These are phyloP conservation scores for Ditula angustiorana DNA, from an alignment of 2,888 invertebrate genomes.

Conservation along the genomic window DNA sequence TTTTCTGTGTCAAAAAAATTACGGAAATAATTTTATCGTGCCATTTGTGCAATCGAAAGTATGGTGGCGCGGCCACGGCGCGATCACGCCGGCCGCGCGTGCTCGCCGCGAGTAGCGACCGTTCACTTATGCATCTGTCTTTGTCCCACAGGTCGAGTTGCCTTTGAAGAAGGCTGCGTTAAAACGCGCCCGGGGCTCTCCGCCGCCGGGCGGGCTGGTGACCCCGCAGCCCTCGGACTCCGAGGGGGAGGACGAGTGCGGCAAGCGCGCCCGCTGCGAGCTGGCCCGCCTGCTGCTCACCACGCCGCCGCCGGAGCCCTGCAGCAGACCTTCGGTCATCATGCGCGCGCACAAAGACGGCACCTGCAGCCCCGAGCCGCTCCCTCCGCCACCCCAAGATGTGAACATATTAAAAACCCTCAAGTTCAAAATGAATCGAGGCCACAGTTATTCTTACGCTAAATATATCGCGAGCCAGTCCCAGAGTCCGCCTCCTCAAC, in stretches of 20 bases:
- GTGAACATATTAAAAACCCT: constrained; percentile 88
- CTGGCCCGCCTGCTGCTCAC: constrained; percentile 82
- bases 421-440: constrained; percentile 90
- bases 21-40: constrained; percentile 44
- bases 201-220: constrained; percentile 77
- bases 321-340: constrained; percentile 90
- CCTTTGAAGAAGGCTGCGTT: constrained; percentile 74
- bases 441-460: constrained; percentile 86
- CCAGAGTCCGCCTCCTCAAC: constrained; percentile 55
- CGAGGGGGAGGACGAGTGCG: constrained; percentile 88
- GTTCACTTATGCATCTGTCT: constrained; percentile 74
- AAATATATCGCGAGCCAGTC: constrained; percentile 83
- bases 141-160: constrained; percentile 78
- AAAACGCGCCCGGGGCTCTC: constrained; percentile 69
- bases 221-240: constrained; percentile 96
- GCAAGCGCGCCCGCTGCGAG: constrained; percentile 79
- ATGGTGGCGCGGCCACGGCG: constrained; percentile 58
- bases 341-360: constrained; percentile 94
- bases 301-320: constrained; percentile 84
- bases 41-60: constrained; percentile 77
- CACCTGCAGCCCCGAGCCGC: constrained; percentile 86
- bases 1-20: constrained; percentile 39
- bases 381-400: constrained; percentile 66
- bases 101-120: constrained; percentile 66
- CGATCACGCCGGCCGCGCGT: constrained; percentile 79